These are phyloP conservation scores for Emydoidea blandingii DNA, from an alignment of 2,797 vertebrate genomes.

Conservation along the genomic window DNA sequence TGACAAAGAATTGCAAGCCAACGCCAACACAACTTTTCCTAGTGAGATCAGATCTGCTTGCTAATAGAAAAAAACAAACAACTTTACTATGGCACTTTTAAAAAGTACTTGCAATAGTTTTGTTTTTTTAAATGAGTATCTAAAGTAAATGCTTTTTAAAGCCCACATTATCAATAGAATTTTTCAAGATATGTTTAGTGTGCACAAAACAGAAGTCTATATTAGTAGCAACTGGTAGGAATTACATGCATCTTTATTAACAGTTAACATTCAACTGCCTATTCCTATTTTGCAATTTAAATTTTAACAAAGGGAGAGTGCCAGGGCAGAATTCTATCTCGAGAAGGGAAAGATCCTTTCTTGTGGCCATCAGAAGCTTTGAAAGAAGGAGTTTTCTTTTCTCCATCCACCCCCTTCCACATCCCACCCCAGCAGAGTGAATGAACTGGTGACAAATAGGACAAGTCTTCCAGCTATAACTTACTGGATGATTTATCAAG, in stretches of 20 bases:
- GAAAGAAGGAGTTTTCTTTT: neutral
- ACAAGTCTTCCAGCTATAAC: neutral
- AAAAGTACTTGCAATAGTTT: neutral
- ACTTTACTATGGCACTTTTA: neutral
- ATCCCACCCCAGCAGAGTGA: neutral
- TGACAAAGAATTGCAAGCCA: slow-evolving; percentile 98
- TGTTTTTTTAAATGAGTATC: neutral
- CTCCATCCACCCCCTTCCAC: neutral
- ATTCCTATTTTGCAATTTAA: neutral
- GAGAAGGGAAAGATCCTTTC: neutral
- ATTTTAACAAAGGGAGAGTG: neutral
- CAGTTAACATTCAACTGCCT: neutral
- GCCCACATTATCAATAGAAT: neutral
- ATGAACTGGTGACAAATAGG: neutral
- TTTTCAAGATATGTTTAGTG: neutral
- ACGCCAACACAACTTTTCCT: slow-evolving; percentile 98
- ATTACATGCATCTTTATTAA: neutral
- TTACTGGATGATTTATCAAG: neutral
- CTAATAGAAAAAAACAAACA: slow-evolving; percentile 82
- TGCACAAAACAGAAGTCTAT: neutral
- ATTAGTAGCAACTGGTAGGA: neutral
- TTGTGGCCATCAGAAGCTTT: neutral
- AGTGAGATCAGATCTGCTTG: slow-evolving; percentile 99
- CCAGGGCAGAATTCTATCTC: neutral
- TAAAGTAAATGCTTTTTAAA: neutral